These are phyloP conservation scores for Amblyraja radiata DNA, from an alignment of 2,797 vertebrate species.

Conservation along the genomic window DNA sequence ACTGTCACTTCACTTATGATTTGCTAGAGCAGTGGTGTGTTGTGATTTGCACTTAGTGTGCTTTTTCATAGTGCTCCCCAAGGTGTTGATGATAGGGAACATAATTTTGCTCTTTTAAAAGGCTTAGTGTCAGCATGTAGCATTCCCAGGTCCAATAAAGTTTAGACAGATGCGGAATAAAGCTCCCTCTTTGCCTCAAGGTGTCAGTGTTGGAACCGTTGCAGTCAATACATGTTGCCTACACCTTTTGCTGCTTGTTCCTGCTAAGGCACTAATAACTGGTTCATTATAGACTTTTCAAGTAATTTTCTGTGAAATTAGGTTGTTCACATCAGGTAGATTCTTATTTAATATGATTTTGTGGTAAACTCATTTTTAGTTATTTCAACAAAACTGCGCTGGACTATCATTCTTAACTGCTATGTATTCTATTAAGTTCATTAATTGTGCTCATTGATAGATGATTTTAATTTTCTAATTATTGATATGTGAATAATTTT, in stretches of 20 bases:
- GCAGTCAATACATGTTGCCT: background rate
- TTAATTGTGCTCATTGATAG: background rate
- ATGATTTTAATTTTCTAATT: background rate
- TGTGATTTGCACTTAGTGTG: background rate
- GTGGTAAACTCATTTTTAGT: background rate
- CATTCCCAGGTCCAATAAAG: background rate
- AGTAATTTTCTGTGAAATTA: background rate
- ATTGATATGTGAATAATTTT: background rate
- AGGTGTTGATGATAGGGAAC: background rate
- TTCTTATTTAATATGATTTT: background rate
- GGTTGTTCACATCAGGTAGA: background rate
- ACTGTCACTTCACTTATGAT: background rate
- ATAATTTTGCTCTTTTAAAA: background rate
- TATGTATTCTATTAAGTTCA: background rate
- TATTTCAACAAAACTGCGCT: background rate
- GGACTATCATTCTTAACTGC: background rate
- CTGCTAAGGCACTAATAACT: background rate
- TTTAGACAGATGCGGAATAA: background rate
- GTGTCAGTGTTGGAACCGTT: slow-evolving; percentile 14
- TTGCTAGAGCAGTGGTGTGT: background rate
- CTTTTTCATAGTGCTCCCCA: background rate
- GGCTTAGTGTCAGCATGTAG: background rate
- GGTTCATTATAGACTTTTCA: background rate
- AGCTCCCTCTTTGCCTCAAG: slow-evolving; percentile 10
- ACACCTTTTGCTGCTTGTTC: background rate